phyloP scores from a whole-genome alignment of 2,888 invertebrate genomes.

The Eupithecia pulchellata region DNA sequence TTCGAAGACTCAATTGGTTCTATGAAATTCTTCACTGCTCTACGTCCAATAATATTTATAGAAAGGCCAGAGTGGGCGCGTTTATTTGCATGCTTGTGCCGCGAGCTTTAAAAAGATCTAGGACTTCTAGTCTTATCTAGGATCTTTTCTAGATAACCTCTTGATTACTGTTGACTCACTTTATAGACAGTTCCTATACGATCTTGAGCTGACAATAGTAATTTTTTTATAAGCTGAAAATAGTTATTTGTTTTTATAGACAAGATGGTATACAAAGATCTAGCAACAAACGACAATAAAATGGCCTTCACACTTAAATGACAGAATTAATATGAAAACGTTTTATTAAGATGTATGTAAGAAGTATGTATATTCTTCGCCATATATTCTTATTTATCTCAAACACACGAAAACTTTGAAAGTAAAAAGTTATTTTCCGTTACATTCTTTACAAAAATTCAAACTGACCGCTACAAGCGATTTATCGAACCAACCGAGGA shows the following conservation, averaged over 20 bases:
- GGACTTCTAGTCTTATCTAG: neutral
- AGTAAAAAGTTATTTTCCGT: neutral
- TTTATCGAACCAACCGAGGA: neutral
- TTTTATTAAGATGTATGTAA: neutral
- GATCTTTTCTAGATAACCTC: neutral
- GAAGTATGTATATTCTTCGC: too few species aligned
- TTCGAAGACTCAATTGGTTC: constrained; percentile 19
- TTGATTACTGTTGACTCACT: neutral
- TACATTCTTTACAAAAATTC: too few species aligned
- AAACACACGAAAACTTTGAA: neutral
- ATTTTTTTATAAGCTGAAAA: too few species aligned
- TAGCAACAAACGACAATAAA: too few species aligned
- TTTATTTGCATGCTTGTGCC: neutral
- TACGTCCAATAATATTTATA: constrained; percentile 6
- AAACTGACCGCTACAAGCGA: neutral
- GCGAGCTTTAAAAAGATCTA: neutral
- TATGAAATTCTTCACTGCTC: constrained; percentile 5
- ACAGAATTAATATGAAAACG: neutral
- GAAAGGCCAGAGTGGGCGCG: neutral
- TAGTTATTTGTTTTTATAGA: too few species aligned
- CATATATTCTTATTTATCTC: neutral
- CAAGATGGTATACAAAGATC: too few species aligned
- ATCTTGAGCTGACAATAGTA: too few species aligned
- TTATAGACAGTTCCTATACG: neutral
- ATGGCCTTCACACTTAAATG: too few species aligned